Base-by-base conservation (phyloP, 1,140 invertebrate species). In the Hydropsyche tenuis region DNA sequence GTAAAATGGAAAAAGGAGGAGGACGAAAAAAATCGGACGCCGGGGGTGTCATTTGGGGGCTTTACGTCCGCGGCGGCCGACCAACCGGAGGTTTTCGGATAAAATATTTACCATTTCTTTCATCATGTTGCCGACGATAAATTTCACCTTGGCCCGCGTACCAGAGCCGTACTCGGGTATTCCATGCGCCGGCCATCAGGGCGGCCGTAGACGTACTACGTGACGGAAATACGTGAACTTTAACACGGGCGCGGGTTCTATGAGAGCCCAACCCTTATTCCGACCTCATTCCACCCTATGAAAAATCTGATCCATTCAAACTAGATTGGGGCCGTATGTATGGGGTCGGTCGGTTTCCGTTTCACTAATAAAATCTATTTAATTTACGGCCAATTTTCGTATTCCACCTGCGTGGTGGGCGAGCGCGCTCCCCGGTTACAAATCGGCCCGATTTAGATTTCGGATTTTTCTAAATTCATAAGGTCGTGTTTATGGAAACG, bases 41-140 rank as follows among this genome's bases (percentile, higher is more conserved):
- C 42, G 14, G 43, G 30, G 42, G 43, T 43, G 42, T 68, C 65
- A 68, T 68, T 68, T 46, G 37, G 42, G 20, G 46, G 68, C 43
- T 63, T 72, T 62, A 63, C 69, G 60, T 70, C 68, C 51, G 68
- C 48, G 45, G 25, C 72, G 25, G 22, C 46, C 64, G 46, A 43
- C 46, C 72, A 56, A 69, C 72, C 63, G 65, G 25, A 27, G 65
- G 53, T 23, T 70, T 64, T 66, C 73, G 72, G 73, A 73, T 77
- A 75, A 77, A 77, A 75, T 77, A 77, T 77, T 77, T 77, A 77
- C 60, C 56, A 77, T 77, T 77, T 77, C 76, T 77, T 77, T 77
- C 76, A 77, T 77, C 76, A 72, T 72, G 76, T 53, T 65, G 71
- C 37, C 71, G 62, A 68, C 73, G 71, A 77, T 77, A 77, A 77